Base-by-base conservation (phyloP, 2,888 invertebrate species). In the Chrysodeixis includens region DNA sequence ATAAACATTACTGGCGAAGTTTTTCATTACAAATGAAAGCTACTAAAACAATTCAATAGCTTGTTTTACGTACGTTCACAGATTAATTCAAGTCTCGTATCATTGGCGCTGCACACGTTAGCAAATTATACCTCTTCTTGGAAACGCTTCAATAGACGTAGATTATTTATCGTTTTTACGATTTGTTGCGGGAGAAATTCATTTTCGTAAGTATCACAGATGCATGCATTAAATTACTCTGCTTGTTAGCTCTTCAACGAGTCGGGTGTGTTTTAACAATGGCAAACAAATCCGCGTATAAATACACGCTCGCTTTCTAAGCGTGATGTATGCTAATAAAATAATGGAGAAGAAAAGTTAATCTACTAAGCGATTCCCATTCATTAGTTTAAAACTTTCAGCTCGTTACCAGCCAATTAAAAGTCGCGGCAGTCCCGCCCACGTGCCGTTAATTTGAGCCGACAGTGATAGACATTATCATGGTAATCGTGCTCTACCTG, bases 321-420 rank as follows among this genome's bases (percentile, higher is more conserved):
- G 51, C 54, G 65, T 77, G 82, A 82, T 81, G 74, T 76, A 83
- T 79, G 78, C 74, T 80, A 74, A 85, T 86, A 87, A 84, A 88
- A 89, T 89, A 88, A 90, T 87, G 78, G 82, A 83, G 81, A 85
- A 85, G 83, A 84, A 78, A 83, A 86, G 86, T 81, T 86, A 79
- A 86, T 85, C 84, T 86, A 83, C 83, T 86, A 76, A 83, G 73
- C 78, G 83, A 87, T 86, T 90, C 87, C 83, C 88, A 90, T 86
- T 86, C 87, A 90, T 91, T 92, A 92, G 90, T 92, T 90, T 87
- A 87, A 86, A 91, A 92, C 90, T 92, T 91, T 91, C 88, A 86
- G 88, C 85, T 91, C 83, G 87, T 92, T 89, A 90, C 84, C 72
- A 78, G 69, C 86, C 86, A 93, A 94, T 93, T 94, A 94, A 90